Base-by-base conservation (phyloP, 2,113 vertebrate species). In the Eolophus roseicapilla region DNA sequence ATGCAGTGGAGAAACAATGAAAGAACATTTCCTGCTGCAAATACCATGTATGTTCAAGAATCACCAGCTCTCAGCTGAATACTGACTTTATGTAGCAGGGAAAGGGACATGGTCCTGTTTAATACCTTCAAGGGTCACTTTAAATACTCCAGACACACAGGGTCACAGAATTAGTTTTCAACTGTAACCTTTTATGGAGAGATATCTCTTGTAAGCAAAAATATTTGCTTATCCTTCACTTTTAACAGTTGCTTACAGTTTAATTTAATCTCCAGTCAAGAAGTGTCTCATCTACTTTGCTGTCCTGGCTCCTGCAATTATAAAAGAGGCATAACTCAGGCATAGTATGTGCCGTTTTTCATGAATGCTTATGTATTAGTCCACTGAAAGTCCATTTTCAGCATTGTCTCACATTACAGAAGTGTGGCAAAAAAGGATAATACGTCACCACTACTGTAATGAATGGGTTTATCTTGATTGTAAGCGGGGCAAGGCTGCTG, bases 321-420 rank as follows among this genome's bases (percentile, higher is more conserved):
- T 15, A 52, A 86, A 60, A 14, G 28, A 41, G 17, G 29, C 55
- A 41, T 10, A 43, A 43, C 5, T 43, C 20, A 21, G 28, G 41
- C 19, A 4, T 1, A 52, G 9, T 6, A 20, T 17, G 6, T 7
- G 7, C 11, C 7, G 19, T 29, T n/a, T 49, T 21, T 10, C 27
- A 25, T 5, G n/a, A 29, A 43, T 47, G 11, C 7, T 67, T 53
- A 17, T 28, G 43, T 39, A n/a, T 82, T 46, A 28, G 13, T 41
- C 16, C 9, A 37, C 3, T 64, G 46, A 24, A 46, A 47, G 21
- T 41, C 17, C 31, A 76, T 53, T 37, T 75, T 12, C 9, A 60
- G 20, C 11, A 10, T 39, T 4, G 10, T 20, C 11, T 86, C 65
- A 27, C 17, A 39, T 19, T 14, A 5, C 27, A 70, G n/a, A 70